phyloP scores from a whole-genome alignment of 2,888 invertebrate species.

The Lasioglossum morio region DNA sequence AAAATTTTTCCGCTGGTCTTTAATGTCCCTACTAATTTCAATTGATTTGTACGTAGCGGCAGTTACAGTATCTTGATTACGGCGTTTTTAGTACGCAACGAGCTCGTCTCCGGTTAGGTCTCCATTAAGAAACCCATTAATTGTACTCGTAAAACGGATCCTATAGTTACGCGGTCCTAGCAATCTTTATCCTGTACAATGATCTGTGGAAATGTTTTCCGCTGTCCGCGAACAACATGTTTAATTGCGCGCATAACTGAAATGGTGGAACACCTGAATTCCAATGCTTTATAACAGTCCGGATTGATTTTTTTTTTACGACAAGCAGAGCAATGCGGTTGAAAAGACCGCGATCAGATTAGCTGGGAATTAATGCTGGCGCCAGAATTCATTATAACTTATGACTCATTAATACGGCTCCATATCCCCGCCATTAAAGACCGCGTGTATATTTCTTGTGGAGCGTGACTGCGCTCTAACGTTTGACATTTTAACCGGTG shows the following conservation, averaged over 20 bases:
- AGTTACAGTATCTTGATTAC: neutral
- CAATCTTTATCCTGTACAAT: neutral
- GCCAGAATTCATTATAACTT: constrained; percentile 62
- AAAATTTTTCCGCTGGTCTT: neutral
- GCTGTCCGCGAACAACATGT: neutral
- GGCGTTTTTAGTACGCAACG: neutral
- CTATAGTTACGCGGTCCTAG: too few relatives aligned
- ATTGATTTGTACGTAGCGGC: neutral
- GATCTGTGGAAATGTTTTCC: neutral
- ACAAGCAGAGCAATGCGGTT: constrained; percentile 50
- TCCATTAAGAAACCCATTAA: neutral
- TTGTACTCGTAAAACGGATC: neutral
- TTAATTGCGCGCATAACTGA: constrained; percentile 9
- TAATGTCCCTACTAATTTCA: neutral
- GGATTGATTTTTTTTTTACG: constrained; percentile 46
- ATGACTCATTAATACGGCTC: constrained; percentile 58
- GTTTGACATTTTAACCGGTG: constrained; percentile 42
- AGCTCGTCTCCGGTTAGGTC: neutral
- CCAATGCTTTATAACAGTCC: constrained; percentile 41
- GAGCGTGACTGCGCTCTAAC: constrained; percentile 41
- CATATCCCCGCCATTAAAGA: constrained; percentile 48
- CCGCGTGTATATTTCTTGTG: constrained; percentile 36
- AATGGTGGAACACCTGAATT: constrained; percentile 34
- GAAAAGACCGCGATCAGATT: constrained; percentile 49
- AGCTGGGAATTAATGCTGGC: constrained; percentile 59